Conservation (phyloP, 2,797 vertebrate genomes). For the Gouania willdenowi region DNA sequence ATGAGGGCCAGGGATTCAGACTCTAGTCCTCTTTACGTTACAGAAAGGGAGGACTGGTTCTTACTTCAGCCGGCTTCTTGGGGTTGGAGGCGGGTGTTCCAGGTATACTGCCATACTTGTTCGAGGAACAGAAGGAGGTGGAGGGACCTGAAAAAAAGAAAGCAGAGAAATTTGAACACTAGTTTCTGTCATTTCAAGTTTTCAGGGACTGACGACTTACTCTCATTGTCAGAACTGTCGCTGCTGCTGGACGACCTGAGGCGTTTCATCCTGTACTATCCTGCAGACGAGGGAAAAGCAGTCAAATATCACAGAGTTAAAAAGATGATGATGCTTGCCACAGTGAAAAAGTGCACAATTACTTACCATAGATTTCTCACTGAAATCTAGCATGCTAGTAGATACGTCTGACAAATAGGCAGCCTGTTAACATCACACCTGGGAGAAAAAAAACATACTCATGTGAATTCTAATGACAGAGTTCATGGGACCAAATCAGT, state of each 20-base stretch:
- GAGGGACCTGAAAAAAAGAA: conserved; percentile 82
- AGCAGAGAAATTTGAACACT: not conserved
- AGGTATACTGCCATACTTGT: conserved; percentile 86
- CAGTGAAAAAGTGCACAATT: no score
- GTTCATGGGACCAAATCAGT: no score
- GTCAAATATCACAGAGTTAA: no score
- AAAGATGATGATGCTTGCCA: no score
- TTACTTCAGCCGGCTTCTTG: conserved; percentile 94
- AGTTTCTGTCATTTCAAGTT: no score
- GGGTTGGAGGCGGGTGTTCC: conserved; percentile 83
- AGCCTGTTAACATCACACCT: no score
- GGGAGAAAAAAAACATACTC: conserved; percentile 30
- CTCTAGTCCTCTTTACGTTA: not conserved
- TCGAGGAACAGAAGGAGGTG: conserved; percentile 89
- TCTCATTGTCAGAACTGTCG: conserved; percentile 98
- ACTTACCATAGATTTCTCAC: conserved; percentile 73
- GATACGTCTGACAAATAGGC: conserved; percentile 43
- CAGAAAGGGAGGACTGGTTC: no score
- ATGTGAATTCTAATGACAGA: no score
- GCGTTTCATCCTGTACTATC: conserved; percentile 97
- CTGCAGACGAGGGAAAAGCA: conserved; percentile 56
- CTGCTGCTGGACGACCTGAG: conserved; percentile 92
- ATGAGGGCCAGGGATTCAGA: no score
- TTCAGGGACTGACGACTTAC: conserved; percentile 77
- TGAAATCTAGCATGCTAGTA: conserved; percentile 68